phyloP scores from a whole-genome alignment of 2,113 vertebrate genomes.

The Danio rerio region GRCz12tu NC_133183.1:42188001-42188500 shows the following conservation, averaged over 20 bases:
- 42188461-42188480: not conserved
- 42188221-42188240: not conserved
- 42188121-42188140: too few species aligned
- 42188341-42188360: not conserved
- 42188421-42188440: not conserved
- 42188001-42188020: not conserved
- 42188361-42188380: not conserved
- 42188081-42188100: not conserved
- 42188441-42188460: not conserved
- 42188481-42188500: not conserved
- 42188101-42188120: not conserved
- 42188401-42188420: not conserved
- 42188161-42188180: not conserved
- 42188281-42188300: not conserved
- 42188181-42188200: slow-evolving; percentile 54
- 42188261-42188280: not conserved
- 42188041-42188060: not conserved
- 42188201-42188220: slow-evolving; percentile 20
- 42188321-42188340: not conserved
- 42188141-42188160: too few species aligned
- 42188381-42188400: not conserved
- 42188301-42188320: not conserved
- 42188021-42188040: not conserved
- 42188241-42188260: not conserved
- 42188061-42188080: not conserved